These are phyloP conservation scores for Disparrhopalites patrizii DNA, from an alignment of 2,888 invertebrate species.

Conservation along the genomic window DNA sequence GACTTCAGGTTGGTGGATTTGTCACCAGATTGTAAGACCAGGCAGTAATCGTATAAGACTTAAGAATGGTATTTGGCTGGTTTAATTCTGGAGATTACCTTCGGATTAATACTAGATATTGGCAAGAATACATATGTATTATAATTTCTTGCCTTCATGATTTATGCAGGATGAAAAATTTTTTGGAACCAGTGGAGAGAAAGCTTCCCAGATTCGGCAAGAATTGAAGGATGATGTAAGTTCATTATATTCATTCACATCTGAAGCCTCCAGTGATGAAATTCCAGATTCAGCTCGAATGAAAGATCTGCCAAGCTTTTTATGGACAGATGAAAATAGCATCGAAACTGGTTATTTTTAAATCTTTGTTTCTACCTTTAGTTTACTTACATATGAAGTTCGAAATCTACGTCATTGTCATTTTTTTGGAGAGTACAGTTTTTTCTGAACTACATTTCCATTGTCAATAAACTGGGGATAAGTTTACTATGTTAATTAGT, in stretches of 20 bases:
- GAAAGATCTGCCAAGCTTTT: slow-evolving; percentile 40
- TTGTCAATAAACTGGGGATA: no score
- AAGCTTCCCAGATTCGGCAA: slow-evolving; percentile 38
- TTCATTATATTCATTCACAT: slow-evolving; percentile 43
- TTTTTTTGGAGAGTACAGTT: background rate
- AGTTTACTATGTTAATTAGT: background rate
- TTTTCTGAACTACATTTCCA: no score
- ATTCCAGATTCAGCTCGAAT: slow-evolving; percentile 35
- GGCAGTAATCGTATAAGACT: no score
- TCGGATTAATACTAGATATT: no score
- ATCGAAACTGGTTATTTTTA: slow-evolving; percentile 36
- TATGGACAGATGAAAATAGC: slow-evolving; percentile 40
- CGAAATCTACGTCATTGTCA: background rate
- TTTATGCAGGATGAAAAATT: slow-evolving; percentile 41
- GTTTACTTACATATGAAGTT: background rate
- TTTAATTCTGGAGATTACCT: no score
- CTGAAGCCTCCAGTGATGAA: slow-evolving; percentile 44
- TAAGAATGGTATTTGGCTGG: no score
- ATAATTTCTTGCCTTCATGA: background rate
- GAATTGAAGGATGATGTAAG: slow-evolving; percentile 43
- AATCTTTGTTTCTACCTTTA: no score
- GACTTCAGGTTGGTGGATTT: no score
- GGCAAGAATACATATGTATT: background rate
- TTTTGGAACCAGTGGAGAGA: slow-evolving; percentile 38
- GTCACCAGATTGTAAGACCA: no score